A percentile compares a stretch with the other conserved stretches of the same genome.
phyloP scores from a whole-genome alignment of 2,113 vertebrate genomes.

The Psettodes erumei region DNA sequence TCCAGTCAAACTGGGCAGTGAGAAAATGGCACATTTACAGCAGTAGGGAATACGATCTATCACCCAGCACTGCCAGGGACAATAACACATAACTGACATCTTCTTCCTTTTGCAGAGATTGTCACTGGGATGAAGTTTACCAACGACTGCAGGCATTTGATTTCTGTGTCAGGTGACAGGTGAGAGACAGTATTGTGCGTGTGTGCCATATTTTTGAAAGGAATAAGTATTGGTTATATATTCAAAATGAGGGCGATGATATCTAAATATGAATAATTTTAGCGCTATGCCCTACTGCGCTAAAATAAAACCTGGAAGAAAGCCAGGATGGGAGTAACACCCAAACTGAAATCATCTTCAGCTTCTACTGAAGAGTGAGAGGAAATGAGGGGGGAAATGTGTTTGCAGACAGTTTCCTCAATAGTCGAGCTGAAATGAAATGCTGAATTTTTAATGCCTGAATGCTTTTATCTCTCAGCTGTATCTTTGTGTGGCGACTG shows the following conservation, averaged over 20 bases:
- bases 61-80: not conserved
- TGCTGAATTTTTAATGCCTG: conserved; percentile 69
- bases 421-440: conserved; percentile 48
- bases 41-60: not conserved
- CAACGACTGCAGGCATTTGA: conserved; percentile 94
- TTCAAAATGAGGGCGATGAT: not conserved
- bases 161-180: conserved; percentile 98
- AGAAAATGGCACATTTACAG: conserved; percentile 12
- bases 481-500: conserved; percentile 96
- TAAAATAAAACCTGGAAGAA: not conserved
- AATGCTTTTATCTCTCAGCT: conserved; percentile 82
- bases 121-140: conserved; percentile 97
- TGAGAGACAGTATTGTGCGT: conserved; percentile 63
- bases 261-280: conserved; percentile 6
- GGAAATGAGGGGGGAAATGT: conserved; percentile 61
- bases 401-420: conserved; percentile 63
- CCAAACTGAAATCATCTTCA: conserved; percentile 20
- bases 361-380: conserved; percentile 21
- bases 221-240: not conserved
- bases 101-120: conserved; percentile 85
- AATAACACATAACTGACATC: not conserved
- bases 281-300: not conserved
- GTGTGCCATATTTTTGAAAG: not conserved
- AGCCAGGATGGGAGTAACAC: not conserved
- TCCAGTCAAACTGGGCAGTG: not conserved